Conservation (phyloP, 2,888 invertebrate species). For the Microplitis deprimator region DNA sequence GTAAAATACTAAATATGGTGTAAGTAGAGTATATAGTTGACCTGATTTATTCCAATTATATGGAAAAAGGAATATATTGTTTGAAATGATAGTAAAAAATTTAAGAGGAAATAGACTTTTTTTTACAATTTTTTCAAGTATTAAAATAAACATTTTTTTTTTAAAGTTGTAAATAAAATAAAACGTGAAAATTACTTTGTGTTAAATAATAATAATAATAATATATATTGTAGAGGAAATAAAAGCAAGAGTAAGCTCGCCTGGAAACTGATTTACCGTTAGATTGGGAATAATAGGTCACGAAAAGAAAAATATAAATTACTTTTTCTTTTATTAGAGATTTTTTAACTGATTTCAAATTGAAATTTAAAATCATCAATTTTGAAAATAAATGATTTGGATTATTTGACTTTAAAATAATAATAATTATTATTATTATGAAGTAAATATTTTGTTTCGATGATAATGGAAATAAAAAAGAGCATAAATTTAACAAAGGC, state of each 20-base stretch:
- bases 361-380: neutral
- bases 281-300: constrained; percentile 23
- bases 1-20: neutral
- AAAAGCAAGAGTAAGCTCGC: constrained; percentile 6
- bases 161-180: neutral
- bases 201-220: constrained; percentile 14
- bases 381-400: constrained; percentile 10
- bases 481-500: constrained; percentile 3
- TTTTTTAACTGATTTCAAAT: neutral
- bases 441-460: neutral
- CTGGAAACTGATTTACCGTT: constrained; percentile 22
- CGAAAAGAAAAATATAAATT: constrained; percentile 5
- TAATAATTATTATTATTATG: neutral
- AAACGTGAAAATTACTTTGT: neutral
- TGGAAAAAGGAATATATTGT: neutral
- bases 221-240: neutral
- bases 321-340: neutral
- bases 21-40: neutral
- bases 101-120: neutral
- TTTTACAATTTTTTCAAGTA: neutral
- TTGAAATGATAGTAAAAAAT: neutral
- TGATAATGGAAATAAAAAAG: constrained; percentile 21
- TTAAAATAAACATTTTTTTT: neutral
- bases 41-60: neutral
- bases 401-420: neutral